Evolutionary conservation across 1,140 invertebrate genomes (phyloP), one percentile per base, ranked within the genome.

Genomic region (Wiebesia pumilae): DNA sequence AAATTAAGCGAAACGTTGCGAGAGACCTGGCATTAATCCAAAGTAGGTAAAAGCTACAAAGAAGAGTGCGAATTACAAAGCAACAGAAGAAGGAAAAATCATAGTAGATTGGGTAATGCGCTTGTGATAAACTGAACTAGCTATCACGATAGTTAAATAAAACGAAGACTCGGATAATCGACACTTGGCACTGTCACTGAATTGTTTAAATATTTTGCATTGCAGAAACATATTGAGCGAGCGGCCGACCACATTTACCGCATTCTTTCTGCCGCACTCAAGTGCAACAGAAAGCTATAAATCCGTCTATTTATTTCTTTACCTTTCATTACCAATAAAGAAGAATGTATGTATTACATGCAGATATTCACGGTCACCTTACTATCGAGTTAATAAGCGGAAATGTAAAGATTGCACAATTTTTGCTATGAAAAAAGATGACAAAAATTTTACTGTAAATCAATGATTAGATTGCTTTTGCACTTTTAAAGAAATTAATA

Each of bases 151-250:
- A 19, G 24, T 24, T 9, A 7, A 3, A 77, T 65, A 91, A 91
- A 90, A 92, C 92, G 90, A 90, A 91, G 88, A 88, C 10, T 9
- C 30, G 82, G 88, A 87, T 80, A 86, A 62, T 85, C 88, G 88
- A 88, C 87, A 89, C 89, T 91, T 91, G 90, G 89, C 89, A 91
- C 90, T 91, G 91, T 92, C 90, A 90, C 90, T 90, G 90, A 91
- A 92, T 91, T 90, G 90, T 89, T 90, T 88, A 89, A 92, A 92
- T 92, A 92, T 92, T 92, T 92, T 90, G 89, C 90, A 89, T 88
- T 88, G 87, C 87, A n/a, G 87, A 40, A 73, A 58, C 58, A 35
- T 51, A 9, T 24, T 40, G 24, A 14, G n/a, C 58, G 30, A n/a
- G 35, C 58, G 9, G 6, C n/a, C 62, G 21, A 10, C 24, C 19